A percentile compares a stretch with the other conserved stretches of the same genome.
Evolutionary conservation across 2,888 invertebrate genomes (phyloP).

Genomic region (Limenitis camilla): DNA sequence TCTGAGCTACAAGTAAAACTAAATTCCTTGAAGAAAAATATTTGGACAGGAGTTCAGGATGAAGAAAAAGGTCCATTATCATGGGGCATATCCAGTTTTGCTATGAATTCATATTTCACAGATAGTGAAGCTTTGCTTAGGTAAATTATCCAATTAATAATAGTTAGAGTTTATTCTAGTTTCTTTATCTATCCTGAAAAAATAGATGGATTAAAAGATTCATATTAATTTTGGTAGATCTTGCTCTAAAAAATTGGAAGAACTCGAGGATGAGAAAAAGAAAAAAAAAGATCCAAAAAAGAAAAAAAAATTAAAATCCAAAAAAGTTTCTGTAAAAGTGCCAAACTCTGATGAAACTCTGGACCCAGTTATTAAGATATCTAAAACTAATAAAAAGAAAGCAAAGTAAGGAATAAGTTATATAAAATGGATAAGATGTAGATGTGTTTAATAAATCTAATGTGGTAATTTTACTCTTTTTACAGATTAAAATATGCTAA

Average conservation of each 20-base stretch:
- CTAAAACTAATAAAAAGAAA: conserved; percentile 64
- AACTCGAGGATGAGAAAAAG: conserved; percentile 58
- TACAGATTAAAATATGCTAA: conserved; percentile 60
- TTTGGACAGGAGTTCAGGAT: conserved; percentile 80
- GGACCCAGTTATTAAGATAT: conserved; percentile 52
- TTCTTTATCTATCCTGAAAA: neutral
- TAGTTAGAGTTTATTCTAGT: neutral
- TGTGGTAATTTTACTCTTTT: conserved; percentile 26
- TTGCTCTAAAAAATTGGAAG: conserved; percentile 78
- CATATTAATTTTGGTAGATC: conserved; percentile 55
- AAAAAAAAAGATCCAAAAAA: conserved; percentile 55
- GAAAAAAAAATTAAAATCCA: conserved; percentile 65
- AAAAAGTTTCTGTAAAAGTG: conserved; percentile 60
- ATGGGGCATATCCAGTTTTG: conserved; percentile 78
- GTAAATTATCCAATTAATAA: conserved; percentile 36
- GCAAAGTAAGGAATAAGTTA: conserved; percentile 57
- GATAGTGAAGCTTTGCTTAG: conserved; percentile 75
- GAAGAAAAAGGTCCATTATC: conserved; percentile 76
- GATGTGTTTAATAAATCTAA: neutral
- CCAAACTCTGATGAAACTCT: conserved; percentile 55
- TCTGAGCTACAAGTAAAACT: conserved; percentile 80
- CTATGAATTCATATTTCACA: conserved; percentile 69
- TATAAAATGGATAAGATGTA: neutral
- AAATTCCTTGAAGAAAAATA: conserved; percentile 79
- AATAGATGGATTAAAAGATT: neutral